Evolutionary conservation across 2,797 vertebrate genomes (phyloP).

Genomic region (Megaceryle alcyon): DNA sequence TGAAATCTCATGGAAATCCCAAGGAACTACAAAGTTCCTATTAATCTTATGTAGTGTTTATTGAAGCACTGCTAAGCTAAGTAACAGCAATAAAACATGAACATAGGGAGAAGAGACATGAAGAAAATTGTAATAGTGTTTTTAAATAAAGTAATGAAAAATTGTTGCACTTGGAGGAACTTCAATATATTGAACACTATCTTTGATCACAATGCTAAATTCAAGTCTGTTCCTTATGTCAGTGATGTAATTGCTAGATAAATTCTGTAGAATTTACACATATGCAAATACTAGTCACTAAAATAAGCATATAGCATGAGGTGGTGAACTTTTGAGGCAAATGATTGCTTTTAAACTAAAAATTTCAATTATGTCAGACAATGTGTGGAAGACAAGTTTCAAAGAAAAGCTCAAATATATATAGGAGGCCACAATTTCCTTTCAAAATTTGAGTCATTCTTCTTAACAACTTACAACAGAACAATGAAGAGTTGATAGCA

Average conservation of each 20-base stretch:
- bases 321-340: neutral
- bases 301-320: neutral
- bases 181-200: neutral
- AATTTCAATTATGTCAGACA: neutral
- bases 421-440: neutral
- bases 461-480: neutral
- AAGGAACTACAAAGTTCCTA: neutral
- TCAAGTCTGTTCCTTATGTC: neutral
- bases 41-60: neutral
- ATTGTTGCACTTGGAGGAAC: neutral
- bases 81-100: neutral
- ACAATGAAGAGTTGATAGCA: conserved; percentile 29
- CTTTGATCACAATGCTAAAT: neutral
- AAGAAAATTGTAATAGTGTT: neutral
- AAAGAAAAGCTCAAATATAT: neutral
- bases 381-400: neutral
- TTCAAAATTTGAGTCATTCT: neutral
- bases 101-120: neutral
- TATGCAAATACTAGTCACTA: neutral
- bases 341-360: neutral
- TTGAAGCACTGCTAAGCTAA: neutral
- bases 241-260: neutral
- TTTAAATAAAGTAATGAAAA: neutral
- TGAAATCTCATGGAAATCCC: neutral
- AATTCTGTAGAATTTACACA: neutral